phyloP scores from a whole-genome alignment of 1,140 invertebrate species.

The Helicoverpa zea region DNA sequence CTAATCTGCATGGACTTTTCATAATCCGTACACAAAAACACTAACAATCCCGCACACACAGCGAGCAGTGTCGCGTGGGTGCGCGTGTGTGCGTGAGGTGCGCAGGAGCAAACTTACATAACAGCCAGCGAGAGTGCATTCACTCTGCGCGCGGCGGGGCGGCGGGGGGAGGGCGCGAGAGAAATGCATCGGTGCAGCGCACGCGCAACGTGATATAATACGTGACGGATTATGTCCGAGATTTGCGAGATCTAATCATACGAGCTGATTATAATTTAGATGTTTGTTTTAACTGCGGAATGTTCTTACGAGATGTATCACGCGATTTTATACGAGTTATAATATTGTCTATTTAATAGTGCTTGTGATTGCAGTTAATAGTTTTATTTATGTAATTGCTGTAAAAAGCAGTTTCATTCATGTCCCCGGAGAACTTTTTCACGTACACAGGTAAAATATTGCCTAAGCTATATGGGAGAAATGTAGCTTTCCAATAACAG shows the following conservation, averaged over 20 bases:
- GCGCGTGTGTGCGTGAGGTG: conserved; percentile 52
- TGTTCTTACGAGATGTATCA: not conserved
- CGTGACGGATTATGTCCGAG: conserved; percentile 45
- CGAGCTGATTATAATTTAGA: conserved; percentile 43
- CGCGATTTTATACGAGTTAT: not conserved
- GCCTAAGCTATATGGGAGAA: no score
- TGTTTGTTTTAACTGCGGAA: conserved; percentile 38
- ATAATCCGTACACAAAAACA: conserved; percentile 49
- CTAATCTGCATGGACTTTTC: conserved; percentile 57
- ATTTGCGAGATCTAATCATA: conserved; percentile 47
- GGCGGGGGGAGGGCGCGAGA: conserved; percentile 49
- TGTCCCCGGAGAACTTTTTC: no score
- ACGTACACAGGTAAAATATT: no score
- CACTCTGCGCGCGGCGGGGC: conserved; percentile 62
- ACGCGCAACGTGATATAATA: conserved; percentile 51
- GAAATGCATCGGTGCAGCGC: conserved; percentile 73
- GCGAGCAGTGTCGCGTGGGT: conserved; percentile 47
- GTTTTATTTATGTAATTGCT: no score
- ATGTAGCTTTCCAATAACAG: no score
- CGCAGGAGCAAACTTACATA: conserved; percentile 72
- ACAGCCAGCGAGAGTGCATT: conserved; percentile 79
- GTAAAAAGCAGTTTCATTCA: no score
- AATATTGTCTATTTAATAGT: not conserved
- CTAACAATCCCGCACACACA: conserved; percentile 60
- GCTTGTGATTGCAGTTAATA: no score